Evolutionary conservation across 2,113 vertebrate species (phyloP), one percentile per base, ranked within the genome.

Genomic region (Tautogolabrus adspersus): DNA sequence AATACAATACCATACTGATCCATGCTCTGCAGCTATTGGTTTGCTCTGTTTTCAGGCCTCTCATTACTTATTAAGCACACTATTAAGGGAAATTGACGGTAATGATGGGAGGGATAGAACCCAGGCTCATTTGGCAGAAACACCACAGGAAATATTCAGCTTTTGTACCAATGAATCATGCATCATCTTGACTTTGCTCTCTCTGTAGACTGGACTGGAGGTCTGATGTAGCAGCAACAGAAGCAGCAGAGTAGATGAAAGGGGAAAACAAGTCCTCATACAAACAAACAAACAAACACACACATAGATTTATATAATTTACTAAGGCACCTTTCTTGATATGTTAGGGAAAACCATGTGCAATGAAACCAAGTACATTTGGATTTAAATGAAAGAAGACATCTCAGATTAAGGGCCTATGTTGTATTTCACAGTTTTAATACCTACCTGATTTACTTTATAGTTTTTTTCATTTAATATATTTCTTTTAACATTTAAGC

Each of bases 41-140:
- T 63, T 0, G 18, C 61, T 63, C 66, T 69, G 80, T 79, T 76
- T 87, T 63, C 68, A 78, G 73, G 71, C 66, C 62, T n/a, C 83
- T 90, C 85, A 86, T 90, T 84, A 91, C 57, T 92, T 93, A 93
- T 93, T 93, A 84, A 90, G 65, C 67, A 85, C 76, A 63, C 82
- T 87, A 88, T 89, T 90, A 87, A 80, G 77, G 71, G 68, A 61
- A 86, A 93, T 84, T 89, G 89, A 88, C 67, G 52, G 76, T 85
- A 87, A 90, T 88, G 88, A 90, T 77, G 77, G 86, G 89, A 80
- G 42, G 78, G 78, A 77, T 55, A 66, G 66, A 55, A 69, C 63
- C 72, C 63, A 40, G 76, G 82, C 89, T 92, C 84, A 87, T 91
- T 90, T 87, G 68, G 76, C 79, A 83, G 71, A 83, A 87, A 82